phyloP scores from a whole-genome alignment of 2,113 vertebrate genomes.

The Beaufortia kweichowensis region DNA sequence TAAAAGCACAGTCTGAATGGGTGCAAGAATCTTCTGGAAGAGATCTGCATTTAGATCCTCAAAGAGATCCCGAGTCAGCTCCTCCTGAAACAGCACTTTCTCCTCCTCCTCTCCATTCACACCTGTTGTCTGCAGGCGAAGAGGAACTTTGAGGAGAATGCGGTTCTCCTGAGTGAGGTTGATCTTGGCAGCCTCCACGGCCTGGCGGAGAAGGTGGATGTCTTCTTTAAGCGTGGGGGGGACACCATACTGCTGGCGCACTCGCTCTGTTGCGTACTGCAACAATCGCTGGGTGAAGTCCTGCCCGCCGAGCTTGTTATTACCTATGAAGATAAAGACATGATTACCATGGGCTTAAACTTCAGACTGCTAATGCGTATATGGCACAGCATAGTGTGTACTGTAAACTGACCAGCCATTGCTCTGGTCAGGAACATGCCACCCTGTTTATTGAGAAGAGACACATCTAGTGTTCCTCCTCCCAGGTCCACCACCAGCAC shows the following conservation, averaged over 20 bases:
- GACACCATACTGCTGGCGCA: slow-evolving; percentile 77
- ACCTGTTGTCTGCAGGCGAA: slow-evolving; percentile 68
- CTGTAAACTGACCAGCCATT: slow-evolving; percentile 86
- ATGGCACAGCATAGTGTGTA: neutral
- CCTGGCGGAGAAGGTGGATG: slow-evolving; percentile 86
- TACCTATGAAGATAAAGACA: slow-evolving; percentile 75
- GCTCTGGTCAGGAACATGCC: slow-evolving; percentile 97
- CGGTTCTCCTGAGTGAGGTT: slow-evolving; percentile 82
- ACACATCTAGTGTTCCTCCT: slow-evolving; percentile 95
- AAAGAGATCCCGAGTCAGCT: slow-evolving; percentile 83
- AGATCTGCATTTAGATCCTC: slow-evolving; percentile 90
- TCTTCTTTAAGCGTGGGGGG: slow-evolving; percentile 85
- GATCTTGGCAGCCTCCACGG: slow-evolving; percentile 89
- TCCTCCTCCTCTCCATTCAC: slow-evolving; percentile 1
- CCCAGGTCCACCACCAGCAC: slow-evolving; percentile 97
- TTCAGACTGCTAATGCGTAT: neutral
- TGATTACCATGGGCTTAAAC: neutral
- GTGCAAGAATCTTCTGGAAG: slow-evolving; percentile 92
- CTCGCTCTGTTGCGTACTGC: slow-evolving; percentile 79
- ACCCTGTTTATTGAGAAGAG: slow-evolving; percentile 93
- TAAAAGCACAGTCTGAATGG: slow-evolving; percentile 83
- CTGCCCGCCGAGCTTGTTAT: slow-evolving; percentile 96
- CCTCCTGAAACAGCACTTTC: slow-evolving; percentile 75
- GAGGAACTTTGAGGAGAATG: slow-evolving; percentile 69
- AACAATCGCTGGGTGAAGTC: slow-evolving; percentile 95